Evolutionary conservation across 2,888 invertebrate species (phyloP).

Genomic region (Eilema caniola): DNA sequence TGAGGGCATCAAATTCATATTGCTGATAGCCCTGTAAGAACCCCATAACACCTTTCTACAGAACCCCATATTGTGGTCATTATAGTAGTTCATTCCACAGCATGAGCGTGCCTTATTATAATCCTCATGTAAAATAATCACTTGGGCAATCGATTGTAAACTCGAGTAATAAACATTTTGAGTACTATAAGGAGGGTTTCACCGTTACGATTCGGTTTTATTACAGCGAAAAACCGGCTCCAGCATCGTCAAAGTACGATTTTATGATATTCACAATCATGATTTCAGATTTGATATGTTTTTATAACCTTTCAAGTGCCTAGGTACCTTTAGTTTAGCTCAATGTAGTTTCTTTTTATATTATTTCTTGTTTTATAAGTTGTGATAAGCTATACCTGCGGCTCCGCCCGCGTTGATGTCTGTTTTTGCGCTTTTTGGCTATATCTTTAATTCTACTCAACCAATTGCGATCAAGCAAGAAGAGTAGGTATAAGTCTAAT

Average conservation of each 20-base stretch:
- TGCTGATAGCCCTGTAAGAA: no score
- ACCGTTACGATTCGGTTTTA: slow-evolving; percentile 1
- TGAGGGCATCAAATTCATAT: no score
- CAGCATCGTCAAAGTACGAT: slow-evolving; percentile 1
- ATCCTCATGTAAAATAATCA: background rate
- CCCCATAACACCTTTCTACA: no score
- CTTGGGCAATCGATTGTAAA: background rate
- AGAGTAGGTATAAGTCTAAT: no score
- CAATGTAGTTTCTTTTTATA: background rate
- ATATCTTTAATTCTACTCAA: no score
- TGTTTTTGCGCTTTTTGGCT: no score
- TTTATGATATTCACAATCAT: slow-evolving; percentile 4
- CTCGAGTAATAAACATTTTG: background rate
- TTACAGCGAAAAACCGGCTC: background rate
- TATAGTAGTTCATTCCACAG: background rate
- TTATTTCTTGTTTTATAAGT: background rate
- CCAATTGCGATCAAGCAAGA: no score
- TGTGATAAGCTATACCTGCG: background rate
- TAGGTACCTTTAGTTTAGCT: background rate
- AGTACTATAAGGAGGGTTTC: background rate
- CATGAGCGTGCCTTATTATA: background rate
- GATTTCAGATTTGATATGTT: background rate
- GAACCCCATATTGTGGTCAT: no score
- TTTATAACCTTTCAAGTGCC: background rate
- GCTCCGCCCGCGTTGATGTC: no score